Evolutionary conservation across 2,888 invertebrate species (phyloP).

Genomic region (Diarsia rubi): DNA sequence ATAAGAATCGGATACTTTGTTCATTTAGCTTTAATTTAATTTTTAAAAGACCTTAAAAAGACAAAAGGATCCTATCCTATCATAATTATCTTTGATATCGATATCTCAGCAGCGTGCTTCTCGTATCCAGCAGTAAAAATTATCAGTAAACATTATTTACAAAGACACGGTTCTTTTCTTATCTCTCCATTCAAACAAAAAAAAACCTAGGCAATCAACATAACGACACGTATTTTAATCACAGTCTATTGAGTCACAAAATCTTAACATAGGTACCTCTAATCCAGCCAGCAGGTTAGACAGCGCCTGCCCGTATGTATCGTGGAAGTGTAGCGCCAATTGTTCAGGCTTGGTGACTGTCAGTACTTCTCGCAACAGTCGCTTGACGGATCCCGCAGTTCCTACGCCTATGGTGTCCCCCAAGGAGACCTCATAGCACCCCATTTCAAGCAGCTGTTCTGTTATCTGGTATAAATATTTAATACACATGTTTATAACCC

Average conservation of each 20-base stretch:
- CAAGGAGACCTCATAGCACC: constrained; percentile 98
- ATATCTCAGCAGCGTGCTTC: too few species aligned
- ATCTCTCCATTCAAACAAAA: background rate
- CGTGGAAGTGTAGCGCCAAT: constrained; percentile 98
- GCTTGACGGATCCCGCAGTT: constrained; percentile 94
- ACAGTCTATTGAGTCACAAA: constrained; percentile 6
- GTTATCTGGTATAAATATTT: constrained; percentile 84
- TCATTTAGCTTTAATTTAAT: too few species aligned
- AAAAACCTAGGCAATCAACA: background rate
- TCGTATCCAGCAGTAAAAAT: background rate
- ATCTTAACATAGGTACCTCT: constrained; percentile 89
- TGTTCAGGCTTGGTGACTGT: constrained; percentile 92
- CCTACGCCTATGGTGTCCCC: constrained; percentile 99
- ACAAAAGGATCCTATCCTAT: too few species aligned
- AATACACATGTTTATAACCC: background rate
- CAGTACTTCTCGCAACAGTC: constrained; percentile 94
- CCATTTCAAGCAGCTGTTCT: constrained; percentile 94
- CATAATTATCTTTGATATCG: too few species aligned
- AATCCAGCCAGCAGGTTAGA: constrained; percentile 97
- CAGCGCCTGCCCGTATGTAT: constrained; percentile 99
- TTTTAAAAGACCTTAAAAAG: too few species aligned
- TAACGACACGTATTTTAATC: background rate
- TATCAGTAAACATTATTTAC: background rate
- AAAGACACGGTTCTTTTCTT: background rate
- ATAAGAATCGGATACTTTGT: too few species aligned